Conservation (phyloP, 2,888 invertebrate species). For the Athalia circularis region DNA sequence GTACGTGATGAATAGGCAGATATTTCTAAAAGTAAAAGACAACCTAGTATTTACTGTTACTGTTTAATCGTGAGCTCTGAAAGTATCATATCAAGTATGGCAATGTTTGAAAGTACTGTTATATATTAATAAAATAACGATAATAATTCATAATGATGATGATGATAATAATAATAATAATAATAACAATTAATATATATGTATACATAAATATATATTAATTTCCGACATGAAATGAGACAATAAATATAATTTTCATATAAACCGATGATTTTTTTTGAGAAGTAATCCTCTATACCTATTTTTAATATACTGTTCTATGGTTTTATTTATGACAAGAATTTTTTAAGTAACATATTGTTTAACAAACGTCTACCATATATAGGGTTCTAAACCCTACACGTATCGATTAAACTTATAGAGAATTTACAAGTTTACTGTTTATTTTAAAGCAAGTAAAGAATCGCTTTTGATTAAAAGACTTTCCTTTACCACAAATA, state of each 20-base stretch:
- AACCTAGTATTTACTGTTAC: constrained; percentile 18
- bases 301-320: background rate
- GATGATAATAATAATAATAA: constrained; percentile 19
- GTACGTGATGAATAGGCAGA: constrained; percentile 20
- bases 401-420: no score
- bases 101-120: constrained; percentile 45
- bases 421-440: no score
- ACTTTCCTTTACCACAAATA: no score
- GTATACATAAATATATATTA: constrained; percentile 66
- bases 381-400: no score
- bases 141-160: constrained; percentile 5
- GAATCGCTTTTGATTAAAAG: no score
- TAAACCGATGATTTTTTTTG: constrained; percentile 48
- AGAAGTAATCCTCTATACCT: background rate
- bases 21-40: constrained; percentile 8
- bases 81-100: constrained; percentile 45
- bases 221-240: constrained; percentile 70
- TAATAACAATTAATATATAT: constrained; percentile 3
- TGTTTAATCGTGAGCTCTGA: constrained; percentile 25
- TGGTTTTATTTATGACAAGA: no score
- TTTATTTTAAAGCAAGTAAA: no score
- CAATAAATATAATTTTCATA: constrained; percentile 73
- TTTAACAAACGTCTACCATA: no score
- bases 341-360: no score
- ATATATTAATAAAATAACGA: constrained; percentile 12